Conservation (phyloP, 2,113 vertebrate genomes). For the Scytalopus superciliaris region DNA sequence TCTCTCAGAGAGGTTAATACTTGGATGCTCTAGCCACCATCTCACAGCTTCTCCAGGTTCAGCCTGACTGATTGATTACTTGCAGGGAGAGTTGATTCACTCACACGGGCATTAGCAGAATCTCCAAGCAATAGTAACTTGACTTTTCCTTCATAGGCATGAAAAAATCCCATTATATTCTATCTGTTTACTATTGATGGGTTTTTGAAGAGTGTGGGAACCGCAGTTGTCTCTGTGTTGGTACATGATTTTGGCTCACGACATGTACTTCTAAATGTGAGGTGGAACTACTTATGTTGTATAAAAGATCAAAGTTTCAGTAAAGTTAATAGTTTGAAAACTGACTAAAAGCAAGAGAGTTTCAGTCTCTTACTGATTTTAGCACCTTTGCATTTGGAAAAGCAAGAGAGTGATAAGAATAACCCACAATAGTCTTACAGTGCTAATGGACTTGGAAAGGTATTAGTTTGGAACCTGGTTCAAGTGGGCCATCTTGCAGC, state of each 20-base stretch:
- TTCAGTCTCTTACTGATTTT: not conserved
- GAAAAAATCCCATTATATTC: not conserved
- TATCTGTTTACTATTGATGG: not conserved
- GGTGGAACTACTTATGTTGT: not conserved
- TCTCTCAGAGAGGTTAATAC: not conserved
- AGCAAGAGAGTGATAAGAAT: not conserved
- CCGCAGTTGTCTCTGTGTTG: accelerated
- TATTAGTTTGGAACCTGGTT: not conserved
- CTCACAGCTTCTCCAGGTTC: not conserved
- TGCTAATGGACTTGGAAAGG: not conserved
- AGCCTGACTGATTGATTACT: not conserved
- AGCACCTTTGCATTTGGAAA: not conserved
- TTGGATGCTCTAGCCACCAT: not conserved
- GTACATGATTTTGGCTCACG: not conserved
- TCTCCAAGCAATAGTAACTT: not conserved
- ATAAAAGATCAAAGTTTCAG: not conserved
- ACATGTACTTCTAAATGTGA: not conserved
- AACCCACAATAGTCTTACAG: not conserved
- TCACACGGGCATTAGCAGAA: not conserved
- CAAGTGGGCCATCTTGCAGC: not conserved
- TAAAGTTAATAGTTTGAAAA: not conserved
- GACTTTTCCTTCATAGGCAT: not conserved
- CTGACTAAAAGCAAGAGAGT: not conserved
- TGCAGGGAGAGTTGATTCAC: not conserved
- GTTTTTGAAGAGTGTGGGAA: not conserved